Percentiles rank a stretch among this genome's conserved stretches.
phyloP scores from a whole-genome alignment of 2,888 invertebrate species.

The Agonopterix alstromeriana region DNA sequence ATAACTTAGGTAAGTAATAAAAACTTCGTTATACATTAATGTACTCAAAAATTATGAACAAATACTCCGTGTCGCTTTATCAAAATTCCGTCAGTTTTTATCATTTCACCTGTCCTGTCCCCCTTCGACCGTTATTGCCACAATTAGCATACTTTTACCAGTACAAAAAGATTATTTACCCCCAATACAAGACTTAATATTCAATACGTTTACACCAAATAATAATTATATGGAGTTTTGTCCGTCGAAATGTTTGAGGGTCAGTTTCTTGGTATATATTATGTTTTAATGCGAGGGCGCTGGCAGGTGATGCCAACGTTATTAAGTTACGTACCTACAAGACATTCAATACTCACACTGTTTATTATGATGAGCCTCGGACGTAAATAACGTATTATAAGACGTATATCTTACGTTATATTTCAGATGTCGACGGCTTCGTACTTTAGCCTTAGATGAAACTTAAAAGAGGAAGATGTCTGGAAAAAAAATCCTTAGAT shows the following conservation, averaged over 20 bases:
- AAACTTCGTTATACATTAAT: too few species aligned
- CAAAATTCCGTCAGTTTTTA: conserved; percentile 53
- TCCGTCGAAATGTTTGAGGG: conserved; percentile 60
- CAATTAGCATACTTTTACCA: conserved; percentile 8
- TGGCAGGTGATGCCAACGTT: conserved; percentile 44
- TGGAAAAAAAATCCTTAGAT: too few species aligned
- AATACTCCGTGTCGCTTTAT: conserved; percentile 26
- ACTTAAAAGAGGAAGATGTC: not conserved
- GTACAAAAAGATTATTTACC: conserved; percentile 57
- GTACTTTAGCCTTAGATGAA: not conserved
- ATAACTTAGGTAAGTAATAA: too few species aligned
- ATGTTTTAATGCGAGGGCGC: conserved; percentile 49
- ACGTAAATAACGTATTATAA: conserved; percentile 47
- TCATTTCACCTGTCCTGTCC: conserved; percentile 53
- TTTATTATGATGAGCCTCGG: conserved; percentile 41
- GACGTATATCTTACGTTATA: conserved; percentile 16
- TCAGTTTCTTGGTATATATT: conserved; percentile 60
- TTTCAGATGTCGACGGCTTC: conserved; percentile 14
- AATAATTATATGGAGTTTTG: conserved; percentile 56
- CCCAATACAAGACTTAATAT: conserved; percentile 48
- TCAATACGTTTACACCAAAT: conserved; percentile 73
- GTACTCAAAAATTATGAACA: too few species aligned
- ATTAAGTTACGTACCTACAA: conserved; percentile 45
- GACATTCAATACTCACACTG: conserved; percentile 46
- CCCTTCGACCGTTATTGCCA: conserved; percentile 37